Percentiles rank a stretch among this genome's conserved stretches.
Evolutionary conservation across 2,113 vertebrate species (phyloP).

Genomic region (Oncorhynchus masou): DNA sequence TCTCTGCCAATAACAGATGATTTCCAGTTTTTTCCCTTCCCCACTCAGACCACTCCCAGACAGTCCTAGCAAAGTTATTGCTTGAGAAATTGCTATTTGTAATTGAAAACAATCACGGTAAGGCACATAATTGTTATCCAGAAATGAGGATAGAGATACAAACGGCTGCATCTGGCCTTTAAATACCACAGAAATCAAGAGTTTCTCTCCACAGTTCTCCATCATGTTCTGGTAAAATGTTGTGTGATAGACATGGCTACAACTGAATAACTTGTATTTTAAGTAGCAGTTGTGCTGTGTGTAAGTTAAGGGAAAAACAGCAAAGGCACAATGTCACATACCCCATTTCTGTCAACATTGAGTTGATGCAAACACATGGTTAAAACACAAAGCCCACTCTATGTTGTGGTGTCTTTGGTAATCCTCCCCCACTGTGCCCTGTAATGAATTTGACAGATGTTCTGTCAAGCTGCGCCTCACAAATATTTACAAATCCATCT

Average conservation of each 20-base stretch:
- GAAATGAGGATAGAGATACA: no score
- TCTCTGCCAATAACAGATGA: no score
- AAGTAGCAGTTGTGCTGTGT: not conserved
- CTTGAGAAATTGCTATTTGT: no score
- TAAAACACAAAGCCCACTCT: not conserved
- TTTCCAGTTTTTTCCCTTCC: no score
- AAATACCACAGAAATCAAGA: not conserved
- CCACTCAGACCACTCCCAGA: no score
- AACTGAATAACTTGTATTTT: not conserved
- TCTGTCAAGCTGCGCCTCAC: not conserved
- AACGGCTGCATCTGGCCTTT: no score
- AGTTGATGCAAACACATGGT: not conserved
- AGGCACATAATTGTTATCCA: no score
- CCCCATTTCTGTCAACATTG: not conserved
- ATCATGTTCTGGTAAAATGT: not conserved
- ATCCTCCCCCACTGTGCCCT: not conserved
- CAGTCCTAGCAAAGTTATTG: no score
- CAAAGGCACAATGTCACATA: not conserved
- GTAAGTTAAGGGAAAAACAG: not conserved
- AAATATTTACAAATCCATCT: no score
- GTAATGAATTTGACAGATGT: constrained; percentile 6
- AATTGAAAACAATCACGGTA: no score
- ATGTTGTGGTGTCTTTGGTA: no score
- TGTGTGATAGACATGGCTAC: not conserved
- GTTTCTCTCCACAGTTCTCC: not conserved